A percentile compares a stretch with the other conserved stretches of the same genome.
Evolutionary conservation across 2,888 invertebrate species (phyloP).

Genomic region (Plagodis pulveraria): DNA sequence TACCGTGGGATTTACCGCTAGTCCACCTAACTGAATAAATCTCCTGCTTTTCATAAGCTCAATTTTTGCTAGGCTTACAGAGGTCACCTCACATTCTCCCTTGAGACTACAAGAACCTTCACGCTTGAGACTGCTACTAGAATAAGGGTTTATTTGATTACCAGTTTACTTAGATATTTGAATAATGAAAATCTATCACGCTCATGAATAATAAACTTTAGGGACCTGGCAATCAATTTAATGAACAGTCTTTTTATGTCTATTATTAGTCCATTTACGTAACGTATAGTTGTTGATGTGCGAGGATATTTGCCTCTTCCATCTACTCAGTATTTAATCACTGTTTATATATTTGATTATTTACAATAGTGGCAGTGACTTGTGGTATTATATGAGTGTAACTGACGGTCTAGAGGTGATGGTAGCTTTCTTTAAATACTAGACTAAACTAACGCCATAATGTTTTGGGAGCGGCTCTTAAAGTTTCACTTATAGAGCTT

Average conservation of each 20-base stretch:
- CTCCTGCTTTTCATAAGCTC: slow-evolving; percentile 40
- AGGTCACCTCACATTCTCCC: slow-evolving; percentile 32
- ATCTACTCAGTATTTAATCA: too few relatives aligned
- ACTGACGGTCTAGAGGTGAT: too few relatives aligned
- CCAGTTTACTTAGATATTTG: slow-evolving; percentile 27
- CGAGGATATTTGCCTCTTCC: too few relatives aligned
- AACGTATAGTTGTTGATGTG: too few relatives aligned
- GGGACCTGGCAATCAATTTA: slow-evolving; percentile 20
- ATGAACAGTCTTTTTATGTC: not conserved
- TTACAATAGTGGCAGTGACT: too few relatives aligned
- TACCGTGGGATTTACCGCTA: slow-evolving; percentile 28
- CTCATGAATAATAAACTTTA: slow-evolving; percentile 22
- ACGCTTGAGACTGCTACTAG: slow-evolving; percentile 28
- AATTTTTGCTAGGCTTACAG: slow-evolving; percentile 35
- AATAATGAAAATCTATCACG: slow-evolving; percentile 20
- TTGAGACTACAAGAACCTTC: slow-evolving; percentile 29
- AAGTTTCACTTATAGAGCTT: too few relatives aligned
- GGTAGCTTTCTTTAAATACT: too few relatives aligned
- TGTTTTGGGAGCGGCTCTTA: too few relatives aligned
- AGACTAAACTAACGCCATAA: too few relatives aligned
- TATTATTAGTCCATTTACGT: too few relatives aligned
- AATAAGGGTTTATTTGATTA: slow-evolving; percentile 38
- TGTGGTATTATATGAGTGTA: too few relatives aligned
- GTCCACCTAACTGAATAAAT: slow-evolving; percentile 38
- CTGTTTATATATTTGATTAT: too few relatives aligned